phyloP scores from a whole-genome alignment of 1,140 invertebrate species.

The Heliconius melpomene region DNA sequence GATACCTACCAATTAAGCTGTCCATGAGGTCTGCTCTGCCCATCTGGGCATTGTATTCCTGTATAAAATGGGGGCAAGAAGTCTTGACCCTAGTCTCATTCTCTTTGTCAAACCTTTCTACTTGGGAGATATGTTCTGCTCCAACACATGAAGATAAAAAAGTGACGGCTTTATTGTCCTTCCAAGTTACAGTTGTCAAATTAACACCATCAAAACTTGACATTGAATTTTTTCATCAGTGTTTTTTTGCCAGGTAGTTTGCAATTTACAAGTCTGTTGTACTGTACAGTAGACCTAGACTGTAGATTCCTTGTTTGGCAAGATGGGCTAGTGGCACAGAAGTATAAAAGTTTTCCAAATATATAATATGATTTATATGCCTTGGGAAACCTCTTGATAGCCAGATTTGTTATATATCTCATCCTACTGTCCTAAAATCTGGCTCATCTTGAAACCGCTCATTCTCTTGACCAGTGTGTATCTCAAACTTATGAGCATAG shows the following conservation, averaged over 20 bases:
- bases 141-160: constrained; percentile 67
- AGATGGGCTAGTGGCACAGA: constrained; percentile 51
- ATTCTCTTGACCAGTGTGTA: constrained; percentile 61
- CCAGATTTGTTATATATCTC: too few species aligned
- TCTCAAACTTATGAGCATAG: constrained; percentile 68
- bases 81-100: constrained; percentile 11
- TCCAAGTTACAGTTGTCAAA: constrained; percentile 52
- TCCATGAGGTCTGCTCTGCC: constrained; percentile 67
- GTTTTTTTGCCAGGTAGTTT: constrained; percentile 50
- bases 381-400: constrained; percentile 45
- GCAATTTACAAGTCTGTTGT: constrained; percentile 47
- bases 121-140: constrained; percentile 40
- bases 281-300: constrained; percentile 46
- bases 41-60: constrained; percentile 64
- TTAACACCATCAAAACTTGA: constrained; percentile 52
- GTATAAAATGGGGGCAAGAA: constrained; percentile 55
- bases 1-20: constrained; percentile 68
- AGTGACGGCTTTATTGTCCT: constrained; percentile 69
- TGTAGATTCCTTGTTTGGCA: constrained; percentile 51
- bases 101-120: constrained; percentile 23
- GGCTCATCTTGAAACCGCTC: constrained; percentile 38
- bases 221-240: constrained; percentile 51
- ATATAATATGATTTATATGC: constrained; percentile 48
- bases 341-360: constrained; percentile 53
- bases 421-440: constrained; percentile 56